Evolutionary conservation across 2,113 vertebrate species (phyloP).

Genomic region (Ia io): DNA sequence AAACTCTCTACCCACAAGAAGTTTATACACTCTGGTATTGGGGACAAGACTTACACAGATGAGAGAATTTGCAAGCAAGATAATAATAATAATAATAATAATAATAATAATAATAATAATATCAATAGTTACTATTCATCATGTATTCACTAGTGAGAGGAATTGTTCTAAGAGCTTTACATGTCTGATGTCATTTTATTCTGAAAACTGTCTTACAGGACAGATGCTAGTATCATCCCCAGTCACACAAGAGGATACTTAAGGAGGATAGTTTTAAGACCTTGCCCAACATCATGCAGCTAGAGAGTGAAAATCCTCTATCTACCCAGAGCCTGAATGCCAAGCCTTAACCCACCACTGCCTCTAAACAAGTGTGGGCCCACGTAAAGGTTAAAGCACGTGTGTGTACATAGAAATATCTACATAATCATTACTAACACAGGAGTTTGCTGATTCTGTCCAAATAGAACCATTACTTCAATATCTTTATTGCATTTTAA

Average conservation of each 20-base stretch:
- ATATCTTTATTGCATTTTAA: neutral
- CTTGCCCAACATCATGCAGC: neutral
- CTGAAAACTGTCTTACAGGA: neutral
- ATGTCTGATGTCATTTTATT: neutral
- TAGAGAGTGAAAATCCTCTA: neutral
- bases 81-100: too few relatives aligned
- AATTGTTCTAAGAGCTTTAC: neutral
- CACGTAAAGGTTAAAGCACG: fast-evolving
- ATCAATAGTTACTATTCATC: neutral
- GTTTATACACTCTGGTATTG: neutral
- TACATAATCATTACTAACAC: neutral
- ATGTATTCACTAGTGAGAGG: neutral
- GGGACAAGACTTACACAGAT: neutral
- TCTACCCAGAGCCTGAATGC: neutral
- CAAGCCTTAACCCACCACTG: neutral
- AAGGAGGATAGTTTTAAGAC: neutral
- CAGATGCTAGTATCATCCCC: neutral
- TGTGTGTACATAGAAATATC: neutral
- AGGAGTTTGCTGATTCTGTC: neutral
- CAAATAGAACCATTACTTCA: neutral
- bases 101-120: too few relatives aligned
- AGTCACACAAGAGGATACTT: neutral
- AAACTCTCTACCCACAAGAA: neutral
- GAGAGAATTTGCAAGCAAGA: neutral
- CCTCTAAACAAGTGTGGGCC: neutral